Conservation (phyloP, 1,140 invertebrate genomes). For the Drosophila guanche region DNA sequence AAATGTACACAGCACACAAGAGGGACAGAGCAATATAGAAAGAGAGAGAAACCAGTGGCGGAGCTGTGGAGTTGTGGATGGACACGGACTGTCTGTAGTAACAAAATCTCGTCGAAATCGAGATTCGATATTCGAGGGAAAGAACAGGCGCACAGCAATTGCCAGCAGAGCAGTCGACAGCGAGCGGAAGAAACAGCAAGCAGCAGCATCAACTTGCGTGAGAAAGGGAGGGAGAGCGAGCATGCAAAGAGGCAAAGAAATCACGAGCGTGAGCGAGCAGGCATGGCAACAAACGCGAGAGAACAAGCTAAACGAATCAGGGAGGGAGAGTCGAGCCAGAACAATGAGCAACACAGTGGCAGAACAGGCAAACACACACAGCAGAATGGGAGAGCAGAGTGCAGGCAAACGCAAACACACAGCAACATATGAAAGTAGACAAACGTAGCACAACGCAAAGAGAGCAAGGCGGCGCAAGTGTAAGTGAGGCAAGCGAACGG, state of each 20-base stretch:
- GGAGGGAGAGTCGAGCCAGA: neutral
- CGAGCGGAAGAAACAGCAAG: conserved; percentile 13
- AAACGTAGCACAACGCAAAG: no score
- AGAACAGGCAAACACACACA: no score
- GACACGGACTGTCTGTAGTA: conserved; percentile 39
- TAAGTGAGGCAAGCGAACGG: neutral
- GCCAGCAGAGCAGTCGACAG: conserved; percentile 34
- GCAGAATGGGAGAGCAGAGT: no score
- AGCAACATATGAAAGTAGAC: no score
- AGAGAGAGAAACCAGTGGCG: conserved; percentile 15
- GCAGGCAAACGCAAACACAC: no score
- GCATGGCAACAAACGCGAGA: neutral
- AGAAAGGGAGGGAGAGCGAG: conserved; percentile 12
- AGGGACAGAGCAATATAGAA: no score
- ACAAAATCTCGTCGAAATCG: conserved; percentile 83
- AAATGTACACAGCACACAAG: conserved; percentile 44
- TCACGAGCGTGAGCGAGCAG: no score
- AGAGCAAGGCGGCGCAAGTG: no score
- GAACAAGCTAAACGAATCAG: conserved; percentile 4
- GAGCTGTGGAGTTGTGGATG: conserved; percentile 29
- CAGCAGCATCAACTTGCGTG: conserved; percentile 3
- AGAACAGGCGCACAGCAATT: conserved; percentile 80
- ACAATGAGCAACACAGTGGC: no score
- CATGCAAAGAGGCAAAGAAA: no score
- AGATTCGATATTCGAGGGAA: conserved; percentile 84